Evolutionary conservation across 2,113 vertebrate genomes (phyloP), one percentile per base, ranked within the genome.

Genomic region (Neofelis nebulosa): DNA sequence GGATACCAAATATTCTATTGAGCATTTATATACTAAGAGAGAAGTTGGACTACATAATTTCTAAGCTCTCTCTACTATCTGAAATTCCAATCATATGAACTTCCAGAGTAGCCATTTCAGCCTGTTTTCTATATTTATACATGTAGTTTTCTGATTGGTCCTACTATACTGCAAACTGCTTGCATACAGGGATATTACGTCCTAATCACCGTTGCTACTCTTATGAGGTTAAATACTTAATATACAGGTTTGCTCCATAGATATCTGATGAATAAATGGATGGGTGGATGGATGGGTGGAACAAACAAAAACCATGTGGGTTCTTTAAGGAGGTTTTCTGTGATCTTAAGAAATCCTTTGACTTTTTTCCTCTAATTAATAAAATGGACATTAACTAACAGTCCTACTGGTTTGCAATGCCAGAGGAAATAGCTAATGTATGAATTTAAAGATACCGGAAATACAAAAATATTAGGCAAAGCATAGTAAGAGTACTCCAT

Each of bases 391-490:
- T 83, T 82, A 83, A 78, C 5, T 88, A 82, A 85, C 36, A 50
- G 63, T 71, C 25, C 31, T 63, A 48, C 18, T 41, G 18, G 74
- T 11, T 8, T 90, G 2, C 19, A 50, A 4, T 85, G 31, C 78
- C 68, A 84, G 15, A 88, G 45, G 57, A 95, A 88, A 87, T 91
- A 89, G 18, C 48, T 82, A 87, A 71, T 52, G 0, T 25, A 71
- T 41, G n/a, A 89, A 76, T 91, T 91, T 93, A 79, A 91, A 97
- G 57, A 55, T 29, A 73, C 19, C 41, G 33, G 21, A 84, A 89
- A 71, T 5, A 68, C 69, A 79, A 93, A 93, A 61, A 52, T 57
- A 38, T 69, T 61, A 78, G 5, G 33, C 14, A 88, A 94, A 93
- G 16, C 33, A 29, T 36, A 80, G 10, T 86, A 65, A 52, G 36